Evolutionary conservation across 2,888 invertebrate genomes (phyloP).

Genomic region (Heliconius aoede): DNA sequence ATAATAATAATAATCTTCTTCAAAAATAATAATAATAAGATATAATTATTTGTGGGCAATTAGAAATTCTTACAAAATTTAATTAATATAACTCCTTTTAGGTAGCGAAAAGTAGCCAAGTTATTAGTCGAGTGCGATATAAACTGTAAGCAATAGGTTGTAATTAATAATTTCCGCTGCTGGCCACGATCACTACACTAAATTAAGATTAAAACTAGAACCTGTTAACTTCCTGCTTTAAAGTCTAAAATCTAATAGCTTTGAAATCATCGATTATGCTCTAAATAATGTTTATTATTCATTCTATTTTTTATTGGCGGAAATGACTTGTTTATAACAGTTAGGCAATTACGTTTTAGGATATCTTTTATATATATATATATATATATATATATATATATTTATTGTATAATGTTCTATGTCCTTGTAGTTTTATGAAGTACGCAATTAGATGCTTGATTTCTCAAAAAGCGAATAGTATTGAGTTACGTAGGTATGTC

Average conservation of each 20-base stretch:
- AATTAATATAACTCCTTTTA: conserved; percentile 24
- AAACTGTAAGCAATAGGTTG: conserved; percentile 44
- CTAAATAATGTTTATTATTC: conserved; percentile 44
- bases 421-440: conserved; percentile 15
- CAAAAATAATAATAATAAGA: no score
- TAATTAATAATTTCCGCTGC: conserved; percentile 50
- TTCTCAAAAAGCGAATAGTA: not conserved
- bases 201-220: conserved; percentile 49
- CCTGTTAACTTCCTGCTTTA: conserved; percentile 49
- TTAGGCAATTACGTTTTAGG: conserved; percentile 30
- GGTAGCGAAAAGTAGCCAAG: conserved; percentile 33
- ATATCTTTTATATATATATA: not conserved
- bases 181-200: conserved; percentile 48
- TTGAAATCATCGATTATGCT: conserved; percentile 43
- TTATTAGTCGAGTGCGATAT: conserved; percentile 32
- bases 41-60: not conserved
- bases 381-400: no score
- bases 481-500: no score
- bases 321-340: conserved; percentile 36
- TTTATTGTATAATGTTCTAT: conserved; percentile 21
- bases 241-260: conserved; percentile 47
- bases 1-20: not conserved
- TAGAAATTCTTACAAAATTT: not conserved
- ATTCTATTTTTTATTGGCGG: conserved; percentile 36
- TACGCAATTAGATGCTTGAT: not conserved